Base-by-base conservation (phyloP, 2,888 invertebrate species). In the Acholoe squamosa region DNA sequence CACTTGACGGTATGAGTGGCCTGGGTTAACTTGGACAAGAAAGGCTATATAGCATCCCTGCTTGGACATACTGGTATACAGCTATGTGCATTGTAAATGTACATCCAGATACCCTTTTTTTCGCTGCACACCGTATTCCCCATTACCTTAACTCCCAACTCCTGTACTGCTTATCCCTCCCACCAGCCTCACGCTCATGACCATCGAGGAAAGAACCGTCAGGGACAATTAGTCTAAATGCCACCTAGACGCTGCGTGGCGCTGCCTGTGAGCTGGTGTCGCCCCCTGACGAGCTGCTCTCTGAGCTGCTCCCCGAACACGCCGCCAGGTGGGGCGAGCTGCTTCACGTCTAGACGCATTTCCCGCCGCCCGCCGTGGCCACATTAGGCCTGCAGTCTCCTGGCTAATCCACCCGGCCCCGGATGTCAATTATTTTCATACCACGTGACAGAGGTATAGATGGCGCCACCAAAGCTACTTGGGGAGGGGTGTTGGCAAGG, bases 371-470 rank as follows among this genome's bases (percentile, higher is more conserved):
- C 28, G 28, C 71, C 28, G 71, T 25, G 14, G 71, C 71, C 28
- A 25, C 71, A 71, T 71, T 71, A 71, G 31, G 71, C 28, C 7
- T 22, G 28, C 31, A 71, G 71, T 71, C 31, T 28, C n/a, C 28
- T 71, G 71, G 71, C 71, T 71, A 71, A 71, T 71, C 71, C 31
- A 7, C 25, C 71, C 12, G 28, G 14, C 28, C 31, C 71, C 71
- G 71, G 31, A 71, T 71, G 71, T 71, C 71, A 71, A 71, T 71
- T 71, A 71, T 28, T 22, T 71, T 71, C 71, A 71, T 71, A 28
- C 71, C 71, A 71, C 71, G 71, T 71, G 71, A 71, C 71, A 28
- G 71, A 71, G 71, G 71, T 71, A 28, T 71, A 71, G 71, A 71
- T 71, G 71, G 71, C 31, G 71, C 71, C 28, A 28, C 71, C 71